Conservation (phyloP, 2,797 vertebrate genomes). For the Steatocranus sp. region DNA sequence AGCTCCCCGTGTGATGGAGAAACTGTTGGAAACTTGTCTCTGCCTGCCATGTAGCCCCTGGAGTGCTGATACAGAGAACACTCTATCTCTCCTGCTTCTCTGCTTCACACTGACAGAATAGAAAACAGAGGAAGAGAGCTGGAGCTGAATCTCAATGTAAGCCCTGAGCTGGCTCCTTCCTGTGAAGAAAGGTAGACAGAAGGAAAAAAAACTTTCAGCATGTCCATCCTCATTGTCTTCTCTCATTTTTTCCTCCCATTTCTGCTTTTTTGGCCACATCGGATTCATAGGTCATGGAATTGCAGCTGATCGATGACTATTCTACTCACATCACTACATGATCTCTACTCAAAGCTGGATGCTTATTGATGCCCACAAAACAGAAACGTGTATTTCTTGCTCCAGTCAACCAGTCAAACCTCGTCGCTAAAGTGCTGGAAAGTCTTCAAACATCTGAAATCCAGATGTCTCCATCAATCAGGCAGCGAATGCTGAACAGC, state of each 20-base stretch:
- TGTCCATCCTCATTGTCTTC: neutral
- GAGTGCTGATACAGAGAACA: conserved; percentile 51
- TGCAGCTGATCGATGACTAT: neutral
- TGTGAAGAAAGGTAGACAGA: neutral
- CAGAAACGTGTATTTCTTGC: neutral
- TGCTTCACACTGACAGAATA: conserved; percentile 47
- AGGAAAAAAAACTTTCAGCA: neutral
- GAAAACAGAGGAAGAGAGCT: conserved; percentile 33
- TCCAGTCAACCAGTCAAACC: neutral
- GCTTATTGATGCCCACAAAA: neutral
- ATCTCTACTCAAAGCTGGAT: neutral
- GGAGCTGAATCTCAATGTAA: conserved; percentile 50
- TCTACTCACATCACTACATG: neutral
- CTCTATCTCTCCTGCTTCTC: conserved; percentile 24
- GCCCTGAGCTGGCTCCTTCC: conserved; percentile 1
- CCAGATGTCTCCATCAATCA: neutral
- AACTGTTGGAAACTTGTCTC: conserved; percentile 26
- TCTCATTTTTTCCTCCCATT: neutral
- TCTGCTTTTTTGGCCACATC: neutral
- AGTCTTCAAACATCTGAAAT: neutral
- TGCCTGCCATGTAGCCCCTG: conserved; percentile 16
- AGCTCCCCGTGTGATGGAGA: neutral
- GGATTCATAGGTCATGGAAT: neutral
- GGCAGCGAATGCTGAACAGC: neutral
- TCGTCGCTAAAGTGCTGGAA: neutral